Evolutionary conservation across 2,888 invertebrate genomes (phyloP).

Genomic region (Pandemis corylana): DNA sequence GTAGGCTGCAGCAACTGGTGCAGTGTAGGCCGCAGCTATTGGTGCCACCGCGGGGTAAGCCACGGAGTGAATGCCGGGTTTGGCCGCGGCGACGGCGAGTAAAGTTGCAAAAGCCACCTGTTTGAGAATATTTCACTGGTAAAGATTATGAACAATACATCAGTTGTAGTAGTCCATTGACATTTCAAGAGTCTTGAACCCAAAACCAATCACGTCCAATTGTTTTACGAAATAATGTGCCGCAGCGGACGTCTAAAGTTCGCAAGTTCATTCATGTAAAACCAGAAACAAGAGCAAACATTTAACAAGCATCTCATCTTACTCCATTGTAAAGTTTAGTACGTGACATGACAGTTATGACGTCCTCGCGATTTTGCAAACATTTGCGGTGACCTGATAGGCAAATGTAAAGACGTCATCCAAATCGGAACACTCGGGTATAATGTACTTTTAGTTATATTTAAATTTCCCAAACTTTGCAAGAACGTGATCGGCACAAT

Average conservation of each 20-base stretch:
- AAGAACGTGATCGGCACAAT: slow-evolving; percentile 10
- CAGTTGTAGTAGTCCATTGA: too few species aligned
- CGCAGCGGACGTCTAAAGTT: not conserved
- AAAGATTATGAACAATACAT: not conserved
- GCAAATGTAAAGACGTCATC: slow-evolving; percentile 20
- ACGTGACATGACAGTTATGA: slow-evolving; percentile 18
- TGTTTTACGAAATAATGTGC: not conserved
- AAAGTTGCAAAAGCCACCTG: slow-evolving; percentile 73
- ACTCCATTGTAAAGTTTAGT: slow-evolving; percentile 7
- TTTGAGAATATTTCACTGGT: not conserved
- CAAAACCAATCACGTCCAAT: not conserved
- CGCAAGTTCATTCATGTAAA: not conserved
- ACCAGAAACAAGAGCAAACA: slow-evolving; percentile 8
- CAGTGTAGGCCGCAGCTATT: slow-evolving; percentile 46
- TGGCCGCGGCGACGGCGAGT: slow-evolving; percentile 70
- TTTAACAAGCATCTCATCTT: not conserved
- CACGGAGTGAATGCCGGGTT: slow-evolving; percentile 73
- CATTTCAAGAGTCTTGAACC: too few species aligned
- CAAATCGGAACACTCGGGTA: slow-evolving; percentile 9
- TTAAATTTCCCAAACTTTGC: slow-evolving; percentile 16
- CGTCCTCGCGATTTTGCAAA: slow-evolving; percentile 16
- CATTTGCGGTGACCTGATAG: slow-evolving; percentile 21
- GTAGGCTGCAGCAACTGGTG: slow-evolving; percentile 53
- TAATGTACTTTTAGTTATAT: slow-evolving; percentile 12
- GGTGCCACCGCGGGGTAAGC: slow-evolving; percentile 54